Conservation (phyloP, 2,113 vertebrate genomes). For the Prunella himalayana region DNA sequence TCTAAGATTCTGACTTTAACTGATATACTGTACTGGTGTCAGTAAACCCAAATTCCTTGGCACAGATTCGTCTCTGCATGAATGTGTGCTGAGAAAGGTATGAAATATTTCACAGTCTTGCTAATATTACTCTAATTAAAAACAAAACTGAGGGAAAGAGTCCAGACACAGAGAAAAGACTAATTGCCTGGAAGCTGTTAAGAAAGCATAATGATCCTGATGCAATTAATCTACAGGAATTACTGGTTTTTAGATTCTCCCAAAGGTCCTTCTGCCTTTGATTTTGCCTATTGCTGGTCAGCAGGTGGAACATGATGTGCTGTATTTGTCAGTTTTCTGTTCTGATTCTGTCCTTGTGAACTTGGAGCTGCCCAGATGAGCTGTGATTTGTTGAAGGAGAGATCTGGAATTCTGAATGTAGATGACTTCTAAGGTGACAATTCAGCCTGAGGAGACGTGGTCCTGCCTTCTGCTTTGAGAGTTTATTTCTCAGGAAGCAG, state of each 20-base stretch:
- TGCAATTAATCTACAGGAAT: not conserved
- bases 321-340: not conserved
- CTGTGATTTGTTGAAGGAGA: not conserved
- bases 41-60: not conserved
- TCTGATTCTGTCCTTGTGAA: not conserved
- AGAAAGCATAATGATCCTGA: not conserved
- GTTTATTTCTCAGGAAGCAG: not conserved
- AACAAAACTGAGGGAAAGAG: not conserved
- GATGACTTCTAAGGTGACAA: not conserved
- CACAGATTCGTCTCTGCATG: not conserved
- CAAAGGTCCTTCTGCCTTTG: not conserved
- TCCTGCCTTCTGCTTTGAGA: not conserved
- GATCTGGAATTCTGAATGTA: not conserved
- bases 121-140: not conserved
- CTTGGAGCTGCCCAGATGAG: not conserved
- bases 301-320: not conserved
- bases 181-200: not conserved
- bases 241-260: not conserved
- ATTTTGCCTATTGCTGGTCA: not conserved
- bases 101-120: not conserved
- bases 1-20: not conserved
- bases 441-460: not conserved
- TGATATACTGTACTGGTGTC: too few relatives aligned
- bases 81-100: not conserved
- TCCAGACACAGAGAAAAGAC: not conserved